phyloP scores from a whole-genome alignment of 2,888 invertebrate genomes.

The Drosophila longiperda region DNA sequence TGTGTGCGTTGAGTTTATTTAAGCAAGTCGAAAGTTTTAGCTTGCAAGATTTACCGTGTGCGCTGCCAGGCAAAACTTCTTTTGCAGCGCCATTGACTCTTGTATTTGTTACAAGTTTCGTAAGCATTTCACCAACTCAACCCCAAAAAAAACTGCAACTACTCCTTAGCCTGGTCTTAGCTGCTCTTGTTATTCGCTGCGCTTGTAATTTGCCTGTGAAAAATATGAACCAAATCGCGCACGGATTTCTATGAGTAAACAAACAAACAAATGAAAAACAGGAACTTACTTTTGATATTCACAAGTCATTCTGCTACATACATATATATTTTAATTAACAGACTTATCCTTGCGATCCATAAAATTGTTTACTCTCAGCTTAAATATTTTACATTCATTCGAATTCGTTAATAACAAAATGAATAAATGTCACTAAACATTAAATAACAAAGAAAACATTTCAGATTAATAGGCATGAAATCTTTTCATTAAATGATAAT shows the following conservation, averaged over 20 bases:
- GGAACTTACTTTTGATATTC: constrained; percentile 13
- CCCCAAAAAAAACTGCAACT: constrained; percentile 53
- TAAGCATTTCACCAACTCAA: constrained; percentile 62
- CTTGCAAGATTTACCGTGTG: constrained; percentile 77
- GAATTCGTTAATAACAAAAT: not conserved
- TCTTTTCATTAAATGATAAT: not conserved
- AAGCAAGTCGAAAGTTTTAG: constrained; percentile 80
- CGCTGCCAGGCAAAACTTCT: constrained; percentile 77
- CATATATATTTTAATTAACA: constrained; percentile 37
- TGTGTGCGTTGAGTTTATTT: constrained; percentile 71
- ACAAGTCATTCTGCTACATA: constrained; percentile 3
- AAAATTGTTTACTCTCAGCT: not conserved
- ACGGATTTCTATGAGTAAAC: constrained; percentile 69
- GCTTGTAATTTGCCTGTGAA: constrained; percentile 71
- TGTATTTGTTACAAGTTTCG: constrained; percentile 74
- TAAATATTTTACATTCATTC: not conserved
- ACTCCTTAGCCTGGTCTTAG: constrained; percentile 44
- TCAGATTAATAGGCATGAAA: not conserved
- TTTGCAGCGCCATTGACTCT: constrained; percentile 80
- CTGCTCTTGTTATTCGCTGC: constrained; percentile 63
- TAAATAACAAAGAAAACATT: not conserved
- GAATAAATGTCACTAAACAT: too few species aligned
- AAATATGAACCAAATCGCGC: constrained; percentile 70
- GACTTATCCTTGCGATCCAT: not conserved
- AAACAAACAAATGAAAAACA: constrained; percentile 39